Conservation (phyloP, 2,888 invertebrate species). For the Halocaridina rubra region DNA sequence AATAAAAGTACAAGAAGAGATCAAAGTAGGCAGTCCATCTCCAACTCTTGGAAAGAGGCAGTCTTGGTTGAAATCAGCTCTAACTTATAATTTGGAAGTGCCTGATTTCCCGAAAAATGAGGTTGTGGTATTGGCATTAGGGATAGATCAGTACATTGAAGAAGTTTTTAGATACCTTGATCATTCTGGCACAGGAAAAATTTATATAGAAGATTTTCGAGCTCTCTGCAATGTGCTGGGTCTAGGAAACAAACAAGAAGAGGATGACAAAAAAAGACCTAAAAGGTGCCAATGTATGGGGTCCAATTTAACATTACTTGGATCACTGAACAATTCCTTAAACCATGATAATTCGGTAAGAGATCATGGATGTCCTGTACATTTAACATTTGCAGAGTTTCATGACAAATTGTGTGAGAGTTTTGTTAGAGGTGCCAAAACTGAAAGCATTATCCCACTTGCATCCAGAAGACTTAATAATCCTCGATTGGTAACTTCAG, state of each 20-base stretch:
- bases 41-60: neutral
- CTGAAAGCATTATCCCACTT: constrained; percentile 15
- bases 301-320: constrained; percentile 11
- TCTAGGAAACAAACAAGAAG: neutral
- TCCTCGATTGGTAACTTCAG: constrained; percentile 31
- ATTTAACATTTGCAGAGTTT: constrained; percentile 37
- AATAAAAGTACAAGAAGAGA: neutral
- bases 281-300: constrained; percentile 16
- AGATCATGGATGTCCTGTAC: constrained; percentile 18
- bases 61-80: constrained; percentile 22
- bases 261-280: neutral
- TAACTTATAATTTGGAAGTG: constrained; percentile 24
- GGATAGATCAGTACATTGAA: constrained; percentile 58
- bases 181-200: constrained; percentile 24
- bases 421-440: constrained; percentile 15
- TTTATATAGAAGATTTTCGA: constrained; percentile 43
- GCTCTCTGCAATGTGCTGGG: constrained; percentile 51
- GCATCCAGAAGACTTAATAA: constrained; percentile 14
- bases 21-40: neutral
- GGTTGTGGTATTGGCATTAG: constrained; percentile 54
- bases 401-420: constrained; percentile 25
- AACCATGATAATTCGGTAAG: neutral
- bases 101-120: constrained; percentile 34
- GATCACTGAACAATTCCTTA: neutral
- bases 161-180: constrained; percentile 57